Base-by-base conservation (phyloP, 2,797 vertebrate species). In the Melanotaenia nigrans region DNA sequence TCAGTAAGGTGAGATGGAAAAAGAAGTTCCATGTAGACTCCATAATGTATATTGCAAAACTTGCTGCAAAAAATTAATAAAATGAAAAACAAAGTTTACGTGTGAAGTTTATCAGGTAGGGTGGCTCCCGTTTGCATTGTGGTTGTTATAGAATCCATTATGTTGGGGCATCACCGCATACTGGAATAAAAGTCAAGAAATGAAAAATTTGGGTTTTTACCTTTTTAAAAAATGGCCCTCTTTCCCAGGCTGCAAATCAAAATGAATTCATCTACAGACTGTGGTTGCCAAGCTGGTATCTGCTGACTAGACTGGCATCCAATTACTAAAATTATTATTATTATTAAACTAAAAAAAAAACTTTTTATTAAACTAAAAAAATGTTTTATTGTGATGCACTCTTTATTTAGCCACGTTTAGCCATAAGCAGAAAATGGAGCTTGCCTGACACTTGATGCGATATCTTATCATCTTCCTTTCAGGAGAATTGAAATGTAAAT, bases 401-500 rank as follows among this genome's bases (percentile, higher is more conserved):
- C 32, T 59, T 59, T 13, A 11, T 36, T 14, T 61, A n/a, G 16
- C 5, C 30, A 7, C 28, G 28, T 4, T 30, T 30, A 30, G 28
- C 57, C 18, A 22, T 13, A 42, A 18, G 11, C 38, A 47, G 42
- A 47, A 47, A 47, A n/a, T 7, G 6, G 18, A n/a, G 18, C 40
- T 12, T 56, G 13, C 3, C 28, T 55, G 14, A 54, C 22, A 66
- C 13, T 47, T 59, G 40, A 56, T 22, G 47, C 16, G 42, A 60
- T 62, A 73, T 71, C 62, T 47, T 35, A 42, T 65, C 67, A 56
- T 56, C 24, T 66, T 0, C 54, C 42, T 51, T 73, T 68, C 22
- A 20, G 33, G 16, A 58, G 32, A 61, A 45, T 30, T 24, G 75
- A 25, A 61, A 35, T 24, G 11, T 24, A 55, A 42, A 28, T 47